Percentiles rank a stretch among this genome's conserved stretches.
phyloP scores from a whole-genome alignment of 23 tunicate genomes.

The Trididemnum miniatum region DNA sequence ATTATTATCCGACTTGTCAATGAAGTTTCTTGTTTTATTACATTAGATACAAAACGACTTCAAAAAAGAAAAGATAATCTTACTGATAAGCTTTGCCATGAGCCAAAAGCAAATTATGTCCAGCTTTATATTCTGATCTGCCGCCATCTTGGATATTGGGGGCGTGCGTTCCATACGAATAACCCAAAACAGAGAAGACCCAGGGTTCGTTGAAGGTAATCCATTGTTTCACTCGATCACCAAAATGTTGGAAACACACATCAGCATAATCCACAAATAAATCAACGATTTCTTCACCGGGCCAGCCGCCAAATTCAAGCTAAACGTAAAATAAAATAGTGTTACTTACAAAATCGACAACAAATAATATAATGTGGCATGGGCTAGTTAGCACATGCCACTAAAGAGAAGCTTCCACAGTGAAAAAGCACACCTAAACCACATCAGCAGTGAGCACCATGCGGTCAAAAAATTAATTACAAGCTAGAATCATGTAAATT shows the following conservation, averaged over 20 bases:
- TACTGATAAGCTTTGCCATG: slow-evolving; percentile 81
- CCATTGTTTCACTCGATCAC: slow-evolving; percentile 86
- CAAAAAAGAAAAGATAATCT: too few species aligned
- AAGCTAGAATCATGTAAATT: too few species aligned
- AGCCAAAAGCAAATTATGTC: slow-evolving; percentile 46
- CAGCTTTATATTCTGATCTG: slow-evolving; percentile 69
- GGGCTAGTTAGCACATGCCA: too few species aligned
- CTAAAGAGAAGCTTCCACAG: too few species aligned
- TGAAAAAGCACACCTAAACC: too few species aligned
- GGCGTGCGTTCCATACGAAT: slow-evolving; percentile 67
- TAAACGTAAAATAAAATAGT: not conserved
- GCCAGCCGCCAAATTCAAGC: slow-evolving; percentile 84
- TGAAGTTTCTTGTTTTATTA: too few species aligned
- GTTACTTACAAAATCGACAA: too few species aligned
- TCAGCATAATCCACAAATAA: slow-evolving; percentile 66
- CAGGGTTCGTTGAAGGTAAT: slow-evolving; percentile 97
- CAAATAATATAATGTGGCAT: too few species aligned
- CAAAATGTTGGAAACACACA: slow-evolving; percentile 67
- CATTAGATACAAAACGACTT: too few species aligned
- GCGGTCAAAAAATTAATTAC: too few species aligned
- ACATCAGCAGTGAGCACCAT: too few species aligned
- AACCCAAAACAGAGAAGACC: slow-evolving; percentile 87
- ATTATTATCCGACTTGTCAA: too few species aligned
- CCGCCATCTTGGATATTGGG: slow-evolving; percentile 78
- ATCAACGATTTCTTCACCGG: slow-evolving; percentile 50